phyloP scores from a whole-genome alignment of 2,888 invertebrate genomes.

The Heliconius cydno region DNA sequence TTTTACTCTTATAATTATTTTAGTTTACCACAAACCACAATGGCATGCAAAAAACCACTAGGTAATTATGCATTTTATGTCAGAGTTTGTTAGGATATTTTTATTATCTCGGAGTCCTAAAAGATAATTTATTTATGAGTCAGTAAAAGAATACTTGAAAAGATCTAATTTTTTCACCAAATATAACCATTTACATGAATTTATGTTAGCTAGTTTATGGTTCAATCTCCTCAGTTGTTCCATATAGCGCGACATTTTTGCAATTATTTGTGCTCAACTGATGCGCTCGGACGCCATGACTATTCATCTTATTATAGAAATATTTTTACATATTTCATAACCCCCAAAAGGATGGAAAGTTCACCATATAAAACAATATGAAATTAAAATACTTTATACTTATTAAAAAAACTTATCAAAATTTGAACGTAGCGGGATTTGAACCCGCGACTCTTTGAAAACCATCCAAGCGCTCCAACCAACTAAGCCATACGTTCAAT shows the following conservation, averaged over 20 bases:
- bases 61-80: conserved; percentile 55
- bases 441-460: too few relatives aligned
- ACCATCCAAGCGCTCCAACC: too few relatives aligned
- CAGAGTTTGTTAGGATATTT: not conserved
- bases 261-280: not conserved
- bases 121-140: not conserved
- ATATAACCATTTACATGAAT: not conserved
- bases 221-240: not conserved
- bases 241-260: not conserved
- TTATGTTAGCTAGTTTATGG: not conserved
- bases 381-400: not conserved
- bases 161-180: not conserved
- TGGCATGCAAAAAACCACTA: conserved; percentile 62
- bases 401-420: too few relatives aligned
- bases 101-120: not conserved
- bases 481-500: too few relatives aligned
- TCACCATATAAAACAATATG: not conserved
- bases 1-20: conserved; percentile 45
- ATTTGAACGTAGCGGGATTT: too few relatives aligned
- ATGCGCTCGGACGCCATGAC: not conserved
- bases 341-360: too few relatives aligned
- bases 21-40: conserved; percentile 52
- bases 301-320: too few relatives aligned
- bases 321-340: too few relatives aligned
- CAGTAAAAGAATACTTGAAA: not conserved